phyloP scores from a whole-genome alignment of 2,113 vertebrate genomes.

The Ornithorhynchus anatinus region DNA sequence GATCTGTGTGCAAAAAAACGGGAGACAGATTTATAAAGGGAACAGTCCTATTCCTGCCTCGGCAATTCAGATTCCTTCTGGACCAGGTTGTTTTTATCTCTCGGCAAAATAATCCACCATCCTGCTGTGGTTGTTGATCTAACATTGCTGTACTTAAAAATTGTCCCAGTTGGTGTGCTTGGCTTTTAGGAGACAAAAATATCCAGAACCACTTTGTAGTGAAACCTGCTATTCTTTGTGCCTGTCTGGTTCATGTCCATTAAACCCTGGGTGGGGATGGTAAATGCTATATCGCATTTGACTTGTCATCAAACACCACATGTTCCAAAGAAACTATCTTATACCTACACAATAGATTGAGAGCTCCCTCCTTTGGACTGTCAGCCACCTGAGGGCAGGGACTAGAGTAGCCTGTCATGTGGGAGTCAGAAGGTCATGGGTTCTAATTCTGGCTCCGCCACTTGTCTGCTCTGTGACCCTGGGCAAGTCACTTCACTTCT shows the following conservation, averaged over 20 bases:
- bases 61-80: background rate
- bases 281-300: background rate
- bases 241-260: background rate
- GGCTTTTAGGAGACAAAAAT: background rate
- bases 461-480: no score
- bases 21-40: background rate
- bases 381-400: no score
- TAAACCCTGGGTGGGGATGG: background rate
- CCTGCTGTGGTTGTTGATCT: background rate
- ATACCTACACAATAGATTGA: no score
- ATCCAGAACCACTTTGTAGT: background rate
- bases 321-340: constrained; percentile 24
- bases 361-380: no score
- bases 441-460: no score
- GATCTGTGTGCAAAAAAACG: background rate
- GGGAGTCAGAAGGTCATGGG: no score
- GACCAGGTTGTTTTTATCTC: background rate
- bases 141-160: background rate
- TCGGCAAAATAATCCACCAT: fast-evolving
- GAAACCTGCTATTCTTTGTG: constrained; percentile 7
- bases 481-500: no score
- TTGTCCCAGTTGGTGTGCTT: background rate
- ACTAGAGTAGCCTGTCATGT: no score
- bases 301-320: constrained; percentile 24
- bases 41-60: background rate